phyloP scores from a whole-genome alignment of 2,888 invertebrate species.

The Lasioglossum malachurum region DNA sequence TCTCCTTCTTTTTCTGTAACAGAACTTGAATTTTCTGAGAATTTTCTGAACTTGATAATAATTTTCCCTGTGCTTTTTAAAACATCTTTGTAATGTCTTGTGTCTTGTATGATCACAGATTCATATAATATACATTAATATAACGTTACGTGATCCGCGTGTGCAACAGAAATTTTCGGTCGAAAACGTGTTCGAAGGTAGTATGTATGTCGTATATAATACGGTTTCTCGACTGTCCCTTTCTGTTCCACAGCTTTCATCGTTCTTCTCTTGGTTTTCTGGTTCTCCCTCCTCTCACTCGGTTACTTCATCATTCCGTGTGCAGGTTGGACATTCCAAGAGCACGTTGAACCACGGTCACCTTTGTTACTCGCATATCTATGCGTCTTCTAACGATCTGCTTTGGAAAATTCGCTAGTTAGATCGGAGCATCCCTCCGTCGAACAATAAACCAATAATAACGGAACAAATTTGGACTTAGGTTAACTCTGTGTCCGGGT shows the following conservation, averaged over 20 bases:
- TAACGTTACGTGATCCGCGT: neutral
- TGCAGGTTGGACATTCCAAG: constrained; percentile 77
- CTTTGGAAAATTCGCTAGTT: constrained; percentile 14
- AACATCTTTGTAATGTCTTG: neutral
- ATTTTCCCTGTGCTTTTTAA: too few species aligned
- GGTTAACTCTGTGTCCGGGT: constrained; percentile 45
- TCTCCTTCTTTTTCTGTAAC: neutral
- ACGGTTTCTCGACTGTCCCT: constrained; percentile 24
- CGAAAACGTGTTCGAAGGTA: constrained; percentile 37
- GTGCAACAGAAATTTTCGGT: neutral
- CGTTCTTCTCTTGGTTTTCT: constrained; percentile 37
- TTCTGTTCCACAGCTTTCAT: constrained; percentile 32
- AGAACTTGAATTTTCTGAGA: too few species aligned
- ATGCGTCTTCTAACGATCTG: constrained; percentile 30
- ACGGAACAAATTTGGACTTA: neutral
- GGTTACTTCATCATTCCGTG: constrained; percentile 75
- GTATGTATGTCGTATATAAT: neutral
- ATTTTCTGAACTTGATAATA: too few species aligned
- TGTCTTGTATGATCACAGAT: neutral
- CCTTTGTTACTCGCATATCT: constrained; percentile 61
- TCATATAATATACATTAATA: too few species aligned
- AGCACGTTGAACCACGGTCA: constrained; percentile 80
- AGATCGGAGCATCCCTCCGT: constrained; percentile 7
- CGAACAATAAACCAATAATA: constrained; percentile 6
- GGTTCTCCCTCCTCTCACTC: constrained; percentile 15